phyloP scores from a whole-genome alignment of 2,888 invertebrate species.

The Agrotis ipsilon region DNA sequence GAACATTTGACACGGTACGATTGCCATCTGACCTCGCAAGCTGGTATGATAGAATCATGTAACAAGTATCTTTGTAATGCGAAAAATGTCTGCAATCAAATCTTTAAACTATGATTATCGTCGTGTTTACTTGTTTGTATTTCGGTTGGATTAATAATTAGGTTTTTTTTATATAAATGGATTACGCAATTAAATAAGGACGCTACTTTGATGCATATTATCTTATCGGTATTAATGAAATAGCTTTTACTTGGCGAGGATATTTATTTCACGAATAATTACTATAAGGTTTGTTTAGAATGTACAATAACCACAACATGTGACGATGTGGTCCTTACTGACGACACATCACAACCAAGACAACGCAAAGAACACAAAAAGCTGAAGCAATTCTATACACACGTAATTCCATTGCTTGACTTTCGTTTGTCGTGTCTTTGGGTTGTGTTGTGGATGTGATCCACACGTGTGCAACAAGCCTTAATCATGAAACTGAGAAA shows the following conservation, averaged over 20 bases:
- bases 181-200: background rate
- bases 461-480: no score
- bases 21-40: slow-evolving; percentile 6
- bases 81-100: background rate
- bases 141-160: background rate
- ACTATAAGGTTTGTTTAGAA: no score
- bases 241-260: background rate
- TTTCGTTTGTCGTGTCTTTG: no score
- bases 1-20: background rate
- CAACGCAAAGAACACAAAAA: no score
- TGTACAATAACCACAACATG: no score
- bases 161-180: background rate
- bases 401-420: no score
- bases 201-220: background rate
- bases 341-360: no score
- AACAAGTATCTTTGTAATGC: background rate
- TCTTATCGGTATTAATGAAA: background rate
- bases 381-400: no score
- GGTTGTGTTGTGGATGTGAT: no score
- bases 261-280: background rate
- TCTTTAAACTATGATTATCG: background rate
- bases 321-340: no score
- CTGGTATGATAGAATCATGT: background rate
- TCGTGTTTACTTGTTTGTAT: no score
- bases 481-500: no score